These are phyloP conservation scores for Manduca sexta DNA, from an alignment of 1,140 invertebrate genomes.

Conservation along the genomic window DNA sequence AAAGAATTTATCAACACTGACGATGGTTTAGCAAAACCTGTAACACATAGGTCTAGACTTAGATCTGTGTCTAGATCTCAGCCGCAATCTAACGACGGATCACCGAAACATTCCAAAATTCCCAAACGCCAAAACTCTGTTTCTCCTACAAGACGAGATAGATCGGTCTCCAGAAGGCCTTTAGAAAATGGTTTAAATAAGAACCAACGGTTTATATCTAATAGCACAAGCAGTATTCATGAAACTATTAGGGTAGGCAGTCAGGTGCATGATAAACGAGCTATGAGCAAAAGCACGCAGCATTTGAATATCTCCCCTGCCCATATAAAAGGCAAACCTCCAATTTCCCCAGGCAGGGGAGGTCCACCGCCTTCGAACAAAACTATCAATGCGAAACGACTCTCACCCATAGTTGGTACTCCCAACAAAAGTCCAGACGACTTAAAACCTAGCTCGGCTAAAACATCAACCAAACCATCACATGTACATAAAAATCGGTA, in stretches of 20 bases:
- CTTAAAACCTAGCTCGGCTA: slow-evolving; percentile 40
- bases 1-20: slow-evolving; percentile 37
- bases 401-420: slow-evolving; percentile 70
- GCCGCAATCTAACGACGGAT: slow-evolving; percentile 63
- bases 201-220: slow-evolving; percentile 66
- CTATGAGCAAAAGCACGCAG: slow-evolving; percentile 61
- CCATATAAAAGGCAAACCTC: slow-evolving; percentile 64
- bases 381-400: slow-evolving; percentile 59
- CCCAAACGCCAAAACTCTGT: slow-evolving; percentile 66
- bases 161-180: slow-evolving; percentile 29
- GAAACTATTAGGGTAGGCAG: slow-evolving; percentile 61
- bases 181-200: slow-evolving; percentile 42
- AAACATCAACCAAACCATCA: slow-evolving; percentile 36
- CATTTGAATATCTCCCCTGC: slow-evolving; percentile 46
- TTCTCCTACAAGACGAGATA: slow-evolving; percentile 49
- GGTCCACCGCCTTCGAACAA: slow-evolving; percentile 66
- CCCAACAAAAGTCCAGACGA: slow-evolving; percentile 67
- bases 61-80: slow-evolving; percentile 55
- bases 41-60: slow-evolving; percentile 46
- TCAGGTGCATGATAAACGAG: slow-evolving; percentile 47
- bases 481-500: slow-evolving; percentile 36
- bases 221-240: slow-evolving; percentile 68
- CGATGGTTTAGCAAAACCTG: slow-evolving; percentile 36
- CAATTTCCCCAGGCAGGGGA: slow-evolving; percentile 61
- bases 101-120: slow-evolving; percentile 67